Base-by-base conservation (phyloP, 2,888 invertebrate species). In the Chesias legatella region DNA sequence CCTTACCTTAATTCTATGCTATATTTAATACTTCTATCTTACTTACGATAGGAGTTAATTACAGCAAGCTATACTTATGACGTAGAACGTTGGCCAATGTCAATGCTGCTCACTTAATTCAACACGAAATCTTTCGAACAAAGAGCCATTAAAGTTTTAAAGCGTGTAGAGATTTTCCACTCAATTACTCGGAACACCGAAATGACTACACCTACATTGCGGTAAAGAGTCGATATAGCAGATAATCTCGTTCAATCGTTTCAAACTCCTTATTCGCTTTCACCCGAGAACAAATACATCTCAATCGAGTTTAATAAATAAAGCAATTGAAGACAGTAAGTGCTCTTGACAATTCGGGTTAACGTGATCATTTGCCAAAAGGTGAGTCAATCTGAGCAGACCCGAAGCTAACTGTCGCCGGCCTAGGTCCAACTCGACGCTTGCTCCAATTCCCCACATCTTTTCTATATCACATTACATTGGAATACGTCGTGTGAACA, bases 401-500 rank as follows among this genome's bases (percentile, higher is more conserved):
- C 33, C 29, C 35, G 31, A 38, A 67, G 53, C 63, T 78, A 77
- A 82, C 78, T 72, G 78, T 77, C 66, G 49, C 63, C 63, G 52
- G 60, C 67, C 71, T 79, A 74, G 70, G 74, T 77, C 67, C 58
- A 17, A 17, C 13, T 17, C 13, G 5, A 56, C 69, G 64, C 62
- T 65, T 71, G 84, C 63, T 79, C 86, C 63, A 74, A 66, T 83
- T 79, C 64, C 82, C 84, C 61, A 83, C 76, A 78, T 85, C 64
- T 73, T 40, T 71, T 67, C 63, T n/a, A 67, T 71, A 78, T 77
- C 69, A 68, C 60, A 67, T 76, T 75, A 77, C 73, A 68, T 67
- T 71, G 63, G 71, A 64, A 67, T 62, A 66, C 61, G 55, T 59
- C 62, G 62, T 60, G 71, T 67, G 73, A 60, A 67, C 61, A 56